Evolutionary conservation across 2,797 vertebrate genomes (phyloP).

Genomic region (Premnoplex brunnescens): DNA sequence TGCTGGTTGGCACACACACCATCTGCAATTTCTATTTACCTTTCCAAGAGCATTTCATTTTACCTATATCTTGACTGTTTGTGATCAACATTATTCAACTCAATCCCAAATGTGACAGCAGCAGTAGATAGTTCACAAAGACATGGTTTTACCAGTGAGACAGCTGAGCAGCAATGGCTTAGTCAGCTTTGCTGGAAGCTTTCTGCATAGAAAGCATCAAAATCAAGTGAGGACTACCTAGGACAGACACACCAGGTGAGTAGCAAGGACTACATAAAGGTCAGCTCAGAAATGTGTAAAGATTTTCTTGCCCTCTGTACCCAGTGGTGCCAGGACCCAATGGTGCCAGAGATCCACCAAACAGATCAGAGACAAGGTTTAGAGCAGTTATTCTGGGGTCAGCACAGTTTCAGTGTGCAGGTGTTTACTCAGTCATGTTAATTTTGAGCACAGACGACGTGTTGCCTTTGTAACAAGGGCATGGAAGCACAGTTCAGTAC

Average conservation of each 20-base stretch:
- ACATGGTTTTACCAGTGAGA: not conserved
- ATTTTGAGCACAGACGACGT: not conserved
- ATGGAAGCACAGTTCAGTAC: not conserved
- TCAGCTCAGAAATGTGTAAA: not conserved
- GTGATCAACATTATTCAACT: not conserved
- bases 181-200: not conserved
- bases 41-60: not conserved
- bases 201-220: not conserved
- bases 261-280: not conserved
- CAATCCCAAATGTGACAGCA: not conserved
- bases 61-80: not conserved
- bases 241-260: rapidly evolving
- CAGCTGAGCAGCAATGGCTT: not conserved
- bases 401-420: not conserved
- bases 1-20: not conserved
- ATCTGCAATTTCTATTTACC: not conserved
- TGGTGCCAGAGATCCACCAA: not conserved
- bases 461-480: not conserved
- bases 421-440: not conserved
- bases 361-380: not conserved
- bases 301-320: not conserved
- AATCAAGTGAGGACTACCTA: not conserved
- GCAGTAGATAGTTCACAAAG: not conserved
- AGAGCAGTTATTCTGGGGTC: not conserved
- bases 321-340: not conserved